Evolutionary conservation across 1,140 invertebrate genomes (phyloP).

Genomic region (Teleopsis dalmanni): DNA sequence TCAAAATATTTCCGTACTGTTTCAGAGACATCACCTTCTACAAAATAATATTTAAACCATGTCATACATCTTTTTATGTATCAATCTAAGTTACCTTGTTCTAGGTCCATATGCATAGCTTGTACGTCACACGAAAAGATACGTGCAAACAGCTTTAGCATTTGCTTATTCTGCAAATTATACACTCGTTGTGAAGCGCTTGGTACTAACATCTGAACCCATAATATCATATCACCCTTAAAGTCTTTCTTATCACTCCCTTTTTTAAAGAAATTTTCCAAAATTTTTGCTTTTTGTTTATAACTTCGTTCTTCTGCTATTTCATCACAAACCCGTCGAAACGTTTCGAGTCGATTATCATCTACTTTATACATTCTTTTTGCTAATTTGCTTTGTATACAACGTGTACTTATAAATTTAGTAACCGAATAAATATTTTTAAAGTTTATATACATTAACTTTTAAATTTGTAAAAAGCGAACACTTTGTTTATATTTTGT

Average conservation of each 20-base stretch:
- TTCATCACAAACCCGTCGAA: constrained; percentile 67
- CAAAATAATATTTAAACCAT: not conserved
- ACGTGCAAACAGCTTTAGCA: constrained; percentile 80
- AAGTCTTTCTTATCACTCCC: constrained; percentile 51
- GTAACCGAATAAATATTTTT: constrained; percentile 1
- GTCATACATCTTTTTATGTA: not conserved
- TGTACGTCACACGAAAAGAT: constrained; percentile 67
- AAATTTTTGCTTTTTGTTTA: constrained; percentile 69
- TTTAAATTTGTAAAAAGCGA: not conserved
- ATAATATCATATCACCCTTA: constrained; percentile 69
- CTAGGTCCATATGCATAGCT: constrained; percentile 77
- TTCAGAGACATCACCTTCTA: constrained; percentile 75
- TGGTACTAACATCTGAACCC: constrained; percentile 79
- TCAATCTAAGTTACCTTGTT: constrained; percentile 48
- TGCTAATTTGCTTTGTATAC: not conserved
- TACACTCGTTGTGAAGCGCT: constrained; percentile 76
- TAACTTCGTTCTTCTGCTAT: constrained; percentile 72
- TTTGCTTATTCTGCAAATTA: constrained; percentile 86
- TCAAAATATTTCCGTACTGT: constrained; percentile 78
- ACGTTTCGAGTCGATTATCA: constrained; percentile 71
- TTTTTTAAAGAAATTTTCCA: constrained; percentile 52
- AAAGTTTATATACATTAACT: constrained; percentile 10
- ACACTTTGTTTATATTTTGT: constrained; percentile 19
- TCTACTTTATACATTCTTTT: constrained; percentile 35
- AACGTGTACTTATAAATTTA: not conserved